Evolutionary conservation across 2,888 invertebrate genomes (phyloP).

Genomic region (Megastigmus dorsalis): DNA sequence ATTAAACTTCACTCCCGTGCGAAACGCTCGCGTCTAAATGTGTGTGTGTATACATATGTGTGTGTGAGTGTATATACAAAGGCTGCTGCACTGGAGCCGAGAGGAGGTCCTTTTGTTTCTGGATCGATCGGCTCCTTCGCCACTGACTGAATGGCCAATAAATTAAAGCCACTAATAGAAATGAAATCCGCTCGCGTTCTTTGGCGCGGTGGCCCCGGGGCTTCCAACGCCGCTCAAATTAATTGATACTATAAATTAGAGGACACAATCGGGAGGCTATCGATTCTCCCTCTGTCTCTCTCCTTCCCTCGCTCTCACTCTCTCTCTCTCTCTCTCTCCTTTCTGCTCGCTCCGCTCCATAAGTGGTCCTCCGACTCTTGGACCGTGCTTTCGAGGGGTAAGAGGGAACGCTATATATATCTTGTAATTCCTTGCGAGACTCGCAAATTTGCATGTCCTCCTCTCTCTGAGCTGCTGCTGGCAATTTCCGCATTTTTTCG

Average conservation of each 20-base stretch:
- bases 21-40: no score
- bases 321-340: no score
- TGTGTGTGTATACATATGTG: background rate
- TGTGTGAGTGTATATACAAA: no score
- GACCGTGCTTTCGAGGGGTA: no score
- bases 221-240: slow-evolving; percentile 66
- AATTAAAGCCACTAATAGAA: slow-evolving; percentile 69
- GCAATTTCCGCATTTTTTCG: slow-evolving; percentile 11
- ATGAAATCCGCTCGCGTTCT: slow-evolving; percentile 64
- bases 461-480: no score
- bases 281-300: slow-evolving; percentile 63
- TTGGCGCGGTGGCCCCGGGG: slow-evolving; percentile 31
- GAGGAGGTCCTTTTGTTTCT: slow-evolving; percentile 4
- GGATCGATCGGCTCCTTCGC: background rate
- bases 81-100: no score
- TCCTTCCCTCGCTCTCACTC: background rate
- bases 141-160: slow-evolving; percentile 63
- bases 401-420: background rate
- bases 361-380: no score
- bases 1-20: slow-evolving; percentile 60
- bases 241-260: slow-evolving; percentile 73
- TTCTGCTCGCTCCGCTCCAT: no score
- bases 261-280: slow-evolving; percentile 71
- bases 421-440: slow-evolving; percentile 51
- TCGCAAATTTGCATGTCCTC: slow-evolving; percentile 19